Evolutionary conservation across 2,888 invertebrate genomes (phyloP), one percentile per base, ranked within the genome.

Genomic region (Hirtodrosophila duncani): DNA sequence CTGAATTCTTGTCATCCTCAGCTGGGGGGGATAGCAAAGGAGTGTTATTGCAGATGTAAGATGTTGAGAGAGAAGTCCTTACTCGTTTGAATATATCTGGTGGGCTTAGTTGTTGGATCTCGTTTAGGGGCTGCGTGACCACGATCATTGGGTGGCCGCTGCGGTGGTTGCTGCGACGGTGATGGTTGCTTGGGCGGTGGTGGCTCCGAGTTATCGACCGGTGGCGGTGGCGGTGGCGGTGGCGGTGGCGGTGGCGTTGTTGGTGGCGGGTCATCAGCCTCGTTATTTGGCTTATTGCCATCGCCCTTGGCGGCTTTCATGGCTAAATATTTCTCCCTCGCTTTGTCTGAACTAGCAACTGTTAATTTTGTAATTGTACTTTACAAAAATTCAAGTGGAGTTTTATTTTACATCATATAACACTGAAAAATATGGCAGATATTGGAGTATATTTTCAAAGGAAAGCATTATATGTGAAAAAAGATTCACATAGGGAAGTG

Each of bases 81-180:
- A 79, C 70, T 51, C 17, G 71, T 67, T 24, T 55, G 29, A 13
- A 71, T 46, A 37, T 70, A 57, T 41, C 50, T 45, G 8, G 10
- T 63, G 3, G 53, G 46, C 11, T 23, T 1, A 3, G 7, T 1
- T 3, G 3, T 11, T 21, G 11, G 10, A 6, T 31, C 42, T 1
- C 3, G 1, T 3, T 34, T 21, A 6, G 34, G 5, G n/a, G n/a
- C n/a, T n/a, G n/a, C n/a, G n/a, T n/a, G n/a, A n/a, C n/a, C n/a
- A n/a, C n/a, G n/a, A n/a, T n/a, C n/a, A n/a, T 3, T 9, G 8
- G 2, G 2, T 5, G n/a, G n/a, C 1, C 1, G 8, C 3, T 21
- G 8, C 8, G 6, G 18, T 5, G 7, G 11, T 5, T 2, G 11
- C 1, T 7, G 8, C n/a, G 23, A 6, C 18, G 18, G 5, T 36